These are phyloP conservation scores for Meta bourneti DNA, from an alignment of 2,888 invertebrate species.

Conservation along the genomic window DNA sequence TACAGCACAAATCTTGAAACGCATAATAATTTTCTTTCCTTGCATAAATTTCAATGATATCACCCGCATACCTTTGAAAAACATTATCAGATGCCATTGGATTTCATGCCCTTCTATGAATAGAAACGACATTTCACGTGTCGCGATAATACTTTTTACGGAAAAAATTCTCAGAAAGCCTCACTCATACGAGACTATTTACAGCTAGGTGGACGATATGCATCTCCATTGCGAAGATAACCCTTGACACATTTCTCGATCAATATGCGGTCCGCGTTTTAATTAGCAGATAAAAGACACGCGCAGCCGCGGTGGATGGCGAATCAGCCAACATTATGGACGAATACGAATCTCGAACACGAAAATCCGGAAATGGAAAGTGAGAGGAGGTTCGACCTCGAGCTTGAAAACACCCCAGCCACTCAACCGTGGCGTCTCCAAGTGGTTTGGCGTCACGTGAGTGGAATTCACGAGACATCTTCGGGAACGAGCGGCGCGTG, in stretches of 20 bases:
- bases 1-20: too few relatives aligned
- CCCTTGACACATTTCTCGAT: neutral
- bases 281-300: neutral
- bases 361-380: conserved; percentile 61
- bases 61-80: too few relatives aligned
- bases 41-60: too few relatives aligned
- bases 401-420: conserved; percentile 46
- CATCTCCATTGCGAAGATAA: neutral
- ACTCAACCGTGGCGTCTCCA: conserved; percentile 16
- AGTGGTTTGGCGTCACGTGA: conserved; percentile 30
- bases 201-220: neutral
- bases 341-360: conserved; percentile 19
- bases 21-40: too few relatives aligned
- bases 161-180: too few relatives aligned
- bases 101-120: too few relatives aligned
- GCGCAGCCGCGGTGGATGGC: neutral
- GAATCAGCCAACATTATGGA: neutral
- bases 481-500: conserved; percentile 32
- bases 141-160: too few relatives aligned
- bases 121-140: too few relatives aligned
- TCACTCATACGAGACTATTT: neutral
- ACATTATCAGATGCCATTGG: too few relatives aligned
- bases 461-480: conserved; percentile 45
- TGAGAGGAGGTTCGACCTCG: conserved; percentile 45
- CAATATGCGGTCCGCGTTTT: neutral